phyloP scores from a whole-genome alignment of 1,140 invertebrate genomes.

The Penaeus indicus region DNA sequence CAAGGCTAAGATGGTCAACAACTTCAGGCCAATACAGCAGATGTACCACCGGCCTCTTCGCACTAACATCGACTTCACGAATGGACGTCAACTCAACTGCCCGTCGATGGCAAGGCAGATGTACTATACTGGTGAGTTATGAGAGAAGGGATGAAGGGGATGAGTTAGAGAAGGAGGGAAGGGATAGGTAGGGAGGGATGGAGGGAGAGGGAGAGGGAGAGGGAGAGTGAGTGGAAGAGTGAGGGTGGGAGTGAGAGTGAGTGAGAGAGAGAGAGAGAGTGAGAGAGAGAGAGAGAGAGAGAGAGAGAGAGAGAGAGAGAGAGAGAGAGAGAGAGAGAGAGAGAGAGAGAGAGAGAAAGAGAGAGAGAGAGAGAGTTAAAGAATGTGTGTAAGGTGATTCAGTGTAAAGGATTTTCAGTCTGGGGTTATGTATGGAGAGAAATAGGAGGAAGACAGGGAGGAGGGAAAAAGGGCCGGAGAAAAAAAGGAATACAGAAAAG shows the following conservation, averaged over 20 bases:
- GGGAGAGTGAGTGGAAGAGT: neutral
- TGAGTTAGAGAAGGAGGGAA: neutral
- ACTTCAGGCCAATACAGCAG: constrained; percentile 89
- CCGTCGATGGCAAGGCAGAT: constrained; percentile 16
- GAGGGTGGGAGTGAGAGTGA: neutral
- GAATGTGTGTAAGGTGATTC: too few species aligned
- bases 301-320: too few species aligned
- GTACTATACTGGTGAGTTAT: constrained; percentile 8
- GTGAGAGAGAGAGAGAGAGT: neutral
- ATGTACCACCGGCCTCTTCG: constrained; percentile 91
- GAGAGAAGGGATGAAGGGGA: neutral
- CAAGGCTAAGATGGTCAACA: constrained; percentile 86
- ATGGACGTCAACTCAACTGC: constrained; percentile 65
- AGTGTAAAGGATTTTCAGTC: too few species aligned
- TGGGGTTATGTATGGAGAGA: too few species aligned
- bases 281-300: too few species aligned
- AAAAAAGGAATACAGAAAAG: too few species aligned
- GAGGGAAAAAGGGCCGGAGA: too few species aligned
- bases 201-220: neutral
- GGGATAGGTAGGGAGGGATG: too few species aligned
- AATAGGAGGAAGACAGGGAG: too few species aligned
- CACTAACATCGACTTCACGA: constrained; percentile 95
- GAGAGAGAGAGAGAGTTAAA: too few species aligned
- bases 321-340: too few species aligned
- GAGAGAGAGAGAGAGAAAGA: too few species aligned